These are phyloP conservation scores for Thalassarche chlororhynchos DNA, from an alignment of 2,113 vertebrate genomes.

Conservation along the genomic window DNA sequence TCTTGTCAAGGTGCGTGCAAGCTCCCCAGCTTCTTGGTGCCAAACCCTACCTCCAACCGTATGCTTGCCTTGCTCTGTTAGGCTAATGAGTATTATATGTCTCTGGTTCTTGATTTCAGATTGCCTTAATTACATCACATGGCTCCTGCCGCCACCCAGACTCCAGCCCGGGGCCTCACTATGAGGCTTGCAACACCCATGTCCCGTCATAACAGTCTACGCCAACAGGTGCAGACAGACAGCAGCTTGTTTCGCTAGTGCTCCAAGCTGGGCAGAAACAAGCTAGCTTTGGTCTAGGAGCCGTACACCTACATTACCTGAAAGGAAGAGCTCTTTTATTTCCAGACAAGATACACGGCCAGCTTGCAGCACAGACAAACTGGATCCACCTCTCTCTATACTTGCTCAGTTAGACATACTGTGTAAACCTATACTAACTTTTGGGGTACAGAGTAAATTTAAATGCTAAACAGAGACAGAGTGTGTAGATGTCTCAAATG, in stretches of 20 bases:
- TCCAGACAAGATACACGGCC: background rate
- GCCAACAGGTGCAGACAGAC: background rate
- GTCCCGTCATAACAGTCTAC: slow-evolving; percentile 33
- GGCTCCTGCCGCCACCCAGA: slow-evolving; percentile 47
- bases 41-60: background rate
- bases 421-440: background rate
- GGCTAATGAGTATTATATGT: background rate
- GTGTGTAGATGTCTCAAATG: background rate
- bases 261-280: background rate
- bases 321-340: background rate
- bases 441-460: background rate
- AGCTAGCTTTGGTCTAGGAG: background rate
- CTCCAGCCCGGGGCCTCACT: slow-evolving; percentile 22
- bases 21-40: background rate
- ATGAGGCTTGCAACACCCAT: background rate
- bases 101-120: slow-evolving; percentile 19
- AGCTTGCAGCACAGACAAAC: background rate
- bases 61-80: background rate
- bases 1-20: background rate
- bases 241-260: background rate
- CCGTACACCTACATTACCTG: background rate
- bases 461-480: background rate
- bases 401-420: background rate
- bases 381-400: background rate
- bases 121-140: slow-evolving; percentile 23